phyloP scores from a whole-genome alignment of 2,113 vertebrate species.

The Polypterus senegalus region DNA sequence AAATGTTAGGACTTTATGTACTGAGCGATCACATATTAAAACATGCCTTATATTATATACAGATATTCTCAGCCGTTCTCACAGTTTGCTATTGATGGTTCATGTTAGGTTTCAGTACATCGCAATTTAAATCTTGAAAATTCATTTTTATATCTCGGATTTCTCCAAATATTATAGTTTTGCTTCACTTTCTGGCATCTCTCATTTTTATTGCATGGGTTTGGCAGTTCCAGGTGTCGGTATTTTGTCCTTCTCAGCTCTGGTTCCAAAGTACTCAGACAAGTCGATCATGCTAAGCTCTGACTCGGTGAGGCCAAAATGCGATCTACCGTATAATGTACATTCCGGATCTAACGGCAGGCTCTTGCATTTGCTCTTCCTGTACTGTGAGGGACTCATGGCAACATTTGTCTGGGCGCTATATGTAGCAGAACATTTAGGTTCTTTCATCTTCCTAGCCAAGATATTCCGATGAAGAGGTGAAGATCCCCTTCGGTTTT shows the following conservation, averaged over 20 bases:
- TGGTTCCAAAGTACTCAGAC: conserved; percentile 58
- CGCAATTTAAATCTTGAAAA: too few species aligned
- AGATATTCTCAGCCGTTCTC: too few species aligned
- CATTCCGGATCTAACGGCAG: conserved; percentile 63
- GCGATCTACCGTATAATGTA: conserved; percentile 57
- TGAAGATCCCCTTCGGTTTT: conserved; percentile 65
- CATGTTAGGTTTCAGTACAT: too few species aligned
- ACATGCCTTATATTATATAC: too few species aligned
- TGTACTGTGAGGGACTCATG: conserved; percentile 55
- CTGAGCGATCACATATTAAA: too few species aligned
- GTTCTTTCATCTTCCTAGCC: conserved; percentile 58
- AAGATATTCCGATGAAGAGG: conserved; percentile 62
- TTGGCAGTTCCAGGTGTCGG: conserved; percentile 57
- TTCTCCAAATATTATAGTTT: too few species aligned
- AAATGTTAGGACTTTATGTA: too few species aligned
- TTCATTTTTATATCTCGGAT: too few species aligned
- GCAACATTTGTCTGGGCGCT: conserved; percentile 51
- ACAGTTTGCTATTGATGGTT: too few species aligned
- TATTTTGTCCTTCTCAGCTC: conserved; percentile 55
- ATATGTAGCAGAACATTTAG: conserved; percentile 36
- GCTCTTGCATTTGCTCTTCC: conserved; percentile 65
- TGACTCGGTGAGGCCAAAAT: conserved; percentile 69
- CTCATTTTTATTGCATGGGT: conserved; percentile 32
- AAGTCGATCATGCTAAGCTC: conserved; percentile 80
- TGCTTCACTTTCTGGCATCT: too few species aligned